Base-by-base conservation (phyloP, 2,113 vertebrate genomes). In the Lipotes vexillifer region DNA sequence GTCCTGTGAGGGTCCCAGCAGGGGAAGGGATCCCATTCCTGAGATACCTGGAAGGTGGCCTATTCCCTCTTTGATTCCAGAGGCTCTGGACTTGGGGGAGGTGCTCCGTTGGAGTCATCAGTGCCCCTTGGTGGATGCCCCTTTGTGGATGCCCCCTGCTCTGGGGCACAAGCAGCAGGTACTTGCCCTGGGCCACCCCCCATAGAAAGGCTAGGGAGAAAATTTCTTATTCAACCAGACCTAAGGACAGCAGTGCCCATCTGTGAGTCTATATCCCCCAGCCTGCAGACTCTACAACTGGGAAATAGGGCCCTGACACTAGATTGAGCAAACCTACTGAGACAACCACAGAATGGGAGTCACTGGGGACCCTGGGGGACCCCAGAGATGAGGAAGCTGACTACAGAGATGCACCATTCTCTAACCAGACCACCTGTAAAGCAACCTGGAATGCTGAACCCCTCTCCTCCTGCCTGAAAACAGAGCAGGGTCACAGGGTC, bases 161-260 rank as follows among this genome's bases (percentile, higher is more conserved):
- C 33, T n/a, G 49, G 31, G 52, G 9, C 57, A 69, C 9, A 17
- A n/a, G 52, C 84, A 81, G 21, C 5, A 23, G 29, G 57, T n/a
- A 31, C 18, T 44, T 66, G 44, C 33, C 44, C 38, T 55, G 11
- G 9, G 9, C 9, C 20, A 6, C 20, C 29, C 36, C 15, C 14
- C 4, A 4, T 7, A 15, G n/a, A 1, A 0, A 25, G 31, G 2
- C 49, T 41, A 23, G 7, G 25, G 23, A 63, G 17, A 3, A 41
- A 14, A 25, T 11, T 46, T 61, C 25, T 44, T 20, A 17, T 20
- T 44, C 12, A 41, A 21, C 21, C 61, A 83, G 29, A 71, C 20
- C 13, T 2, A 29, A 25, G 23, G 52, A 65, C 18, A 90, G 17
- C n/a, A 33, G 5, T 46, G 77, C 17, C 23, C 38, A 66, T 29